Percentiles rank a stretch among this genome's conserved stretches.
These are phyloP conservation scores for Rhodinocichla rosea DNA, from an alignment of 2,113 vertebrate genomes.

Conservation along the genomic window DNA sequence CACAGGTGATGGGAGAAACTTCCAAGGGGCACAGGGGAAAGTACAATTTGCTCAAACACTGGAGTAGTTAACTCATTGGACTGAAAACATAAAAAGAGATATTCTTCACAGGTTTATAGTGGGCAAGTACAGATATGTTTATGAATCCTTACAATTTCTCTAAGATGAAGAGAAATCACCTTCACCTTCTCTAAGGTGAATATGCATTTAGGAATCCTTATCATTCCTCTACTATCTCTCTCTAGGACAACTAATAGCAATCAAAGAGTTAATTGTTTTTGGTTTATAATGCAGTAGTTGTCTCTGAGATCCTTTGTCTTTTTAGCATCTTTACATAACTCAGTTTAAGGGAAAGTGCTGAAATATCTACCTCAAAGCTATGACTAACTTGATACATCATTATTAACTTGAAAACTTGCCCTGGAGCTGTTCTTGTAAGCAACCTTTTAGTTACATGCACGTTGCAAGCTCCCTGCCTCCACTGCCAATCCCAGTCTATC, in stretches of 20 bases:
- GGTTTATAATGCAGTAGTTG: background rate
- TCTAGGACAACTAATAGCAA: background rate
- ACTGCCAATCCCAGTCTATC: background rate
- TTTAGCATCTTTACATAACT: background rate
- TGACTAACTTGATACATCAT: background rate
- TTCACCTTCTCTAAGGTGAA: background rate
- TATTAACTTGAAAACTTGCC: background rate
- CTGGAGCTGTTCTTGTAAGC: background rate
- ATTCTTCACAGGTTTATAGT: background rate
- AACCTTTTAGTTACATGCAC: background rate
- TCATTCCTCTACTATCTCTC: background rate
- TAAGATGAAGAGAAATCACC: background rate
- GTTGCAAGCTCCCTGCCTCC: background rate
- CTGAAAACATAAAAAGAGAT: background rate
- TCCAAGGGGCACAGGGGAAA: background rate
- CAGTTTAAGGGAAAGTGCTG: background rate
- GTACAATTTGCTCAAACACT: background rate
- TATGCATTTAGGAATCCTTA: background rate
- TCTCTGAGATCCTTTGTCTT: background rate
- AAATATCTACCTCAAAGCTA: background rate
- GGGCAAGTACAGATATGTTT: background rate
- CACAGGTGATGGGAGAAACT: background rate
- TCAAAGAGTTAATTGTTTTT: background rate
- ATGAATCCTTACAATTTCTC: background rate
- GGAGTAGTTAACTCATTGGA: background rate